Evolutionary conservation across 2,888 invertebrate species (phyloP), one percentile per base, ranked within the genome.

Genomic region (Eristalinus sepulchralis): DNA sequence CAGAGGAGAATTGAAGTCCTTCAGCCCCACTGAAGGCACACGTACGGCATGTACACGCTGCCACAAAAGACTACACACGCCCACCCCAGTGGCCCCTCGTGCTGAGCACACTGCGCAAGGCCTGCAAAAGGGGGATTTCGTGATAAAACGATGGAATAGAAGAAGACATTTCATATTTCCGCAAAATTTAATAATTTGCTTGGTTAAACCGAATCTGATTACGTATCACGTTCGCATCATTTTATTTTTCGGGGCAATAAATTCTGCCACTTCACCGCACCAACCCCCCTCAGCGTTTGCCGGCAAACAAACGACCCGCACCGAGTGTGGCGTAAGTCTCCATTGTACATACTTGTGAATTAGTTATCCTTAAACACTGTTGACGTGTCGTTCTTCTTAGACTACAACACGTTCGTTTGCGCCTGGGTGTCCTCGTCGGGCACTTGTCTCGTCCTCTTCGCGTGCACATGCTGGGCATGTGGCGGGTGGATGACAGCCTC

Each of bases 131-230:
- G 57, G n/a, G 27, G 33, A 34, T 31, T 59, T 31, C 66, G 60
- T 77, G 72, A 77, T 67, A 36, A 68, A 72, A 67, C 55, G 67
- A 27, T 68, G 53, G 33, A 63, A 22, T 68, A 33, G 62, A 83
- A 78, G 36, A 73, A 82, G 82, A 82, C 76, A 82, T 82, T 82
- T 83, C 77, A 83, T 77, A 83, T 72, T 83, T 83, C 83, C 83
- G 66, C 71, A 77, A 77, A 83, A 83, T 83, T 83, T 83, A 83
- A 83, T 83, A 83, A 78, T 71, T 83, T 83, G 83, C 83, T 83
- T 72, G 83, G 83, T 83, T 83, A 83, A 72, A 72, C 83, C 67
- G 77, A 83, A 77, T 71, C 68, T 75, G 81, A 75, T 76, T 75
- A 70, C 70, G 70, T 70, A 76, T 82, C 81, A 75, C 76, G 81